Evolutionary conservation across 1,140 invertebrate species (phyloP).

Genomic region (Zophobas morio): DNA sequence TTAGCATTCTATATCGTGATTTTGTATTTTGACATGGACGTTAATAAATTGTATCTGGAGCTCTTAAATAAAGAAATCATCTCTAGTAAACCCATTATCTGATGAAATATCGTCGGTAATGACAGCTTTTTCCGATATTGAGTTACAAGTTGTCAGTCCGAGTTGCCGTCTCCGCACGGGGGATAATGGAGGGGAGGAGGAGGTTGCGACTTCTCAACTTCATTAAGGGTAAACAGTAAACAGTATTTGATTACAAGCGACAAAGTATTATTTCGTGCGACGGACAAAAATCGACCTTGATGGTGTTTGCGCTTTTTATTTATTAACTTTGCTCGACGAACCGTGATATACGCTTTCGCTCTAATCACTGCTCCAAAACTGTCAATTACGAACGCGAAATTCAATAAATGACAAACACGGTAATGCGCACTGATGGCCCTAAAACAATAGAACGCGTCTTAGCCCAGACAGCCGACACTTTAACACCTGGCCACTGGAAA

Average conservation of each 20-base stretch:
- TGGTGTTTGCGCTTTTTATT: slow-evolving; percentile 35
- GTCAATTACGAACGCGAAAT: slow-evolving; percentile 12
- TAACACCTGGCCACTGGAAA: too few relatives aligned
- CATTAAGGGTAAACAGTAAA: slow-evolving; percentile 48
- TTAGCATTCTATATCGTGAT: slow-evolving; percentile 22
- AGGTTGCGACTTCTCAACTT: slow-evolving; percentile 38
- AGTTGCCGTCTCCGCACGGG: slow-evolving; percentile 21
- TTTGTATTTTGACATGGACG: slow-evolving; percentile 34
- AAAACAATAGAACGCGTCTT: too few relatives aligned
- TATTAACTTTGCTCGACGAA: slow-evolving; percentile 30
- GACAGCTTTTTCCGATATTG: slow-evolving; percentile 53
- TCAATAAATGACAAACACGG: slow-evolving; percentile 3
- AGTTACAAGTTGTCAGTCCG: slow-evolving; percentile 50
- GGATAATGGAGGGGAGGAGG: slow-evolving; percentile 39
- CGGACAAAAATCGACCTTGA: slow-evolving; percentile 35
- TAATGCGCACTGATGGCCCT: too few relatives aligned
- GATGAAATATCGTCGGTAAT: slow-evolving; percentile 46
- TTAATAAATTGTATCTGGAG: slow-evolving; percentile 34
- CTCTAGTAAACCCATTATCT: slow-evolving; percentile 47
- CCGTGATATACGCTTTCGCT: slow-evolving; percentile 20
- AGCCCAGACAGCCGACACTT: too few relatives aligned
- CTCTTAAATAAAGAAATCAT: slow-evolving; percentile 42
- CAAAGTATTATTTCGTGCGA: slow-evolving; percentile 36
- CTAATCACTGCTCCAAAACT: slow-evolving; percentile 22
- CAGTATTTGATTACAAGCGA: slow-evolving; percentile 49